Conservation (phyloP, 2,113 vertebrate genomes). For the Hemiscyllium ocellatum region DNA sequence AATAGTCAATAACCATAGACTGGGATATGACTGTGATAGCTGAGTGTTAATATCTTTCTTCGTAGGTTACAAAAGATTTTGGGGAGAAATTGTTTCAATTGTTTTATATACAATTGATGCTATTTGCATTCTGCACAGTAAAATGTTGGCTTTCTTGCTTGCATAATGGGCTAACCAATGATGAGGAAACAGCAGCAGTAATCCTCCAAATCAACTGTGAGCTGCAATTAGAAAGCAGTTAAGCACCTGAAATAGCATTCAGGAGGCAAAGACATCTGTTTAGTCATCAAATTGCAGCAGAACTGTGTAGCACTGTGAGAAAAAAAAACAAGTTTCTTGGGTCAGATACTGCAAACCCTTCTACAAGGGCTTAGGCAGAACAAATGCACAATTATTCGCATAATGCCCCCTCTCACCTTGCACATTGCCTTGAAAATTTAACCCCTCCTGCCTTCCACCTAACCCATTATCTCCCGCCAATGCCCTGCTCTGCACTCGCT, state of each 20-base stretch:
- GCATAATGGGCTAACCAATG: conserved; percentile 12
- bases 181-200: conserved; percentile 26
- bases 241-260: conserved; percentile 35
- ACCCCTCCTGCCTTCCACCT: background rate
- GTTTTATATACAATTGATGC: background rate
- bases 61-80: background rate
- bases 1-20: conserved; percentile 27
- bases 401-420: background rate
- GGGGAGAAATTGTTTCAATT: background rate
- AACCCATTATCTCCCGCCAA: background rate
- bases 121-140: conserved; percentile 7
- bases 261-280: conserved; percentile 27
- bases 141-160: background rate
- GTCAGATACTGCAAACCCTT: conserved; percentile 18
- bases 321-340: background rate
- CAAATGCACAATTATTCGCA: background rate
- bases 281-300: conserved; percentile 23
- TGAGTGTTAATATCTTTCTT: background rate
- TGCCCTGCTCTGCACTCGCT: background rate
- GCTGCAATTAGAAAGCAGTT: conserved; percentile 29
- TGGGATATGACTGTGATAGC: background rate
- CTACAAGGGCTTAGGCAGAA: conserved; percentile 1
- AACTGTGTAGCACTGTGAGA: background rate
- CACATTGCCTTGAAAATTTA: background rate
- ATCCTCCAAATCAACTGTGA: conserved; percentile 29